Evolutionary conservation across 2,797 vertebrate genomes (phyloP).

Genomic region (Harpagifer antarcticus): DNA sequence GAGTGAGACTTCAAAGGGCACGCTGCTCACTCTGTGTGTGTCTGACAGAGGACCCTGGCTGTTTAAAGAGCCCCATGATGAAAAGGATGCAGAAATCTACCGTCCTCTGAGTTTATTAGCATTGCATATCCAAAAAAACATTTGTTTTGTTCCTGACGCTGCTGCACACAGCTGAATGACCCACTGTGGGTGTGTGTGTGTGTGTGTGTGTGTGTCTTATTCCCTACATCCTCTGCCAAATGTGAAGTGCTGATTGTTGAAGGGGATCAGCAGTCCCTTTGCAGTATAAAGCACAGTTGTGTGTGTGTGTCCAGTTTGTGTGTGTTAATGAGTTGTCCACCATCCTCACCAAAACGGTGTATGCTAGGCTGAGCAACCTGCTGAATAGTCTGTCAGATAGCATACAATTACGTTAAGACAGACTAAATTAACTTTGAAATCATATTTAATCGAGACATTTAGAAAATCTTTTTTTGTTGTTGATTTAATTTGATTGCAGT

Average conservation of each 20-base stretch:
- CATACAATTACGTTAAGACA: no score
- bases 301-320: conserved; percentile 5
- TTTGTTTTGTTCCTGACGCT: conserved; percentile 67
- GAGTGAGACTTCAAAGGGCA: conserved; percentile 81
- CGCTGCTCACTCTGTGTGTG: conserved; percentile 61
- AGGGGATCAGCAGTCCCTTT: conserved; percentile 59
- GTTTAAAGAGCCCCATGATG: conserved; percentile 77
- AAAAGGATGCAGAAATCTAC: conserved; percentile 81
- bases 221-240: conserved; percentile 70
- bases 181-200: conserved; percentile 43
- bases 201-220: conserved; percentile 50
- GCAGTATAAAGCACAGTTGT: conserved; percentile 28
- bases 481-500: not conserved
- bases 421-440: not conserved
- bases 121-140: conserved; percentile 72
- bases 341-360: not conserved
- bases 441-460: not conserved
- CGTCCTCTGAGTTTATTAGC: conserved; percentile 78
- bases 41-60: conserved; percentile 75
- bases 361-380: not conserved
- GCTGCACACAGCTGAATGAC: conserved; percentile 62
- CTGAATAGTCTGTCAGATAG: no score
- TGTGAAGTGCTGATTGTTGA: conserved; percentile 72
- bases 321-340: conserved; percentile 23
- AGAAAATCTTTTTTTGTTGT: not conserved